Evolutionary conservation across 2,113 vertebrate species (phyloP), one percentile per base, ranked within the genome.

Genomic region (Podiceps cristatus): DNA sequence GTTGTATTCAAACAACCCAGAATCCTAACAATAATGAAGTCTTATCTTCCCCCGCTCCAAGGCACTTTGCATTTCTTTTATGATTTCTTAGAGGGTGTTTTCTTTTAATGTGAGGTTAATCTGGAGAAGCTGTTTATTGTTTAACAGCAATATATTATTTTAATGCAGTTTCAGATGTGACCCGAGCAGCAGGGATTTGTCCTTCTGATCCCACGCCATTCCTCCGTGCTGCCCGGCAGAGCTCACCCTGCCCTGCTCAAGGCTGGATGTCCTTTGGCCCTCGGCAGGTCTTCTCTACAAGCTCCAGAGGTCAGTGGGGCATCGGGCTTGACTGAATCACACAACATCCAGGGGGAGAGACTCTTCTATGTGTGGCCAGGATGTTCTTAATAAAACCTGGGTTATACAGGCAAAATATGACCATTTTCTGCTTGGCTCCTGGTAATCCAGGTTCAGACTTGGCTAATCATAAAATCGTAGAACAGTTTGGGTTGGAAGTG

Each of bases 171-270:
- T 64, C 29, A 45, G 45, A 47, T 42, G 29, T 86, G 50, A 40
- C 52, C 28, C 25, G 28, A 64, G 40, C 9, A 67, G 13, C 60
- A 77, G 5, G 10, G 18, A 63, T 18, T 1, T 63, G 75, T 73
- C 68, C 11, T 33, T 66, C 59, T 81, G 92, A 84, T 14, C 29
- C 37, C 40, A 67, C 8, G 12, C 12, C 47, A 18, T 18, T 50
- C 44, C 86, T 80, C 47, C 40, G 20, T 24, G 44, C 12, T 62
- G 18, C 15, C 31, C 50, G 62, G 50, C 28, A 52, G 52, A n/a
- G 5, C 31, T 81, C 0, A 0, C 10, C 49, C 66, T 72, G 29
- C 35, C 35, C 20, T 0, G 1, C 12, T 75, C 1, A 3, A 59
- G 58, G 25, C 29, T 62, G 52, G 13, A 29, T 50, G 35, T 37